phyloP scores from a whole-genome alignment of 2,113 vertebrate species.

The Elephantulus edwardii region DNA sequence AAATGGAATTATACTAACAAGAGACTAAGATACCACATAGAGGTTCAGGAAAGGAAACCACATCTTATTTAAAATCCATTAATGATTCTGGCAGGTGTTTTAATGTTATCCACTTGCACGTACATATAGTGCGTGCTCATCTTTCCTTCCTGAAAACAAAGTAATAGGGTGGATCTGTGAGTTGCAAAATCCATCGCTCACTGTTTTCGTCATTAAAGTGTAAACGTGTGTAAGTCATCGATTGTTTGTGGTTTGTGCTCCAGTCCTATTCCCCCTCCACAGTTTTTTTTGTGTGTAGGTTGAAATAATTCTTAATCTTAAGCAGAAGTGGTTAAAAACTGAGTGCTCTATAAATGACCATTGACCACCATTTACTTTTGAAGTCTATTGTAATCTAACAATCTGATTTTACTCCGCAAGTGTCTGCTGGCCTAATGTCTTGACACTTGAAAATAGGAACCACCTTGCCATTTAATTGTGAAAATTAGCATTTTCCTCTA shows the following conservation, averaged over 20 bases:
- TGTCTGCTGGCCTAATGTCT: constrained; percentile 47
- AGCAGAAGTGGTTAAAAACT: neutral
- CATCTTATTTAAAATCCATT: constrained; percentile 42
- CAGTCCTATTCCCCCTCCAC: neutral
- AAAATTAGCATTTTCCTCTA: constrained; percentile 73
- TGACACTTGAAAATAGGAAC: constrained; percentile 63
- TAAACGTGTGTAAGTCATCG: constrained; percentile 44
- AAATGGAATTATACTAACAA: constrained; percentile 27
- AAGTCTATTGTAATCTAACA: neutral
- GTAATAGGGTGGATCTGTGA: neutral
- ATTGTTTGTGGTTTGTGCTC: neutral
- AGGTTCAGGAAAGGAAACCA: constrained; percentile 56
- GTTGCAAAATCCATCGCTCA: constrained; percentile 29
- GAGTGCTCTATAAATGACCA: neutral
- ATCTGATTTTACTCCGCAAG: neutral
- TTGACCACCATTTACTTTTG: neutral
- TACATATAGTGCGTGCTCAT: neutral
- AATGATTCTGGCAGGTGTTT: constrained; percentile 60
- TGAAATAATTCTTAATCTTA: constrained; percentile 33
- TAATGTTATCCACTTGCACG: constrained; percentile 55
- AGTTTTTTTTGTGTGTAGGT: constrained; percentile 13
- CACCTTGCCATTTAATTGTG: constrained; percentile 64
- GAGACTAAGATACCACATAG: constrained; percentile 27
- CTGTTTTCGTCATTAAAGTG: constrained; percentile 48
- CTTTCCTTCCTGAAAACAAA: constrained; percentile 51